Percentiles rank a stretch among this genome's conserved stretches.
Evolutionary conservation across 2,888 invertebrate genomes (phyloP).

Genomic region (Eupithecia exiguata): DNA sequence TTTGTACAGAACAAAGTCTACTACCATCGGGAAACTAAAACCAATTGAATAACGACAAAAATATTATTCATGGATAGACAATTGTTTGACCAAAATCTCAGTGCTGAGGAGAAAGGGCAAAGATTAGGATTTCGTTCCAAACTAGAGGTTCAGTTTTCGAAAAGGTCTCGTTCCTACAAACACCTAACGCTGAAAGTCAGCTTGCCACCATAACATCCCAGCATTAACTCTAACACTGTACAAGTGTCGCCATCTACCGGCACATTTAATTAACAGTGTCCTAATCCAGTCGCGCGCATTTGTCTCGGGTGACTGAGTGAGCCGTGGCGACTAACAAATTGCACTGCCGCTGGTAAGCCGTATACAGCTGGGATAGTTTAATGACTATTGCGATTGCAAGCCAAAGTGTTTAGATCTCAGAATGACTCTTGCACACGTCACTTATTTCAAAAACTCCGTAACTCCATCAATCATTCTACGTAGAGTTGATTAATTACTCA

Average conservation of each 20-base stretch:
- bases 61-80: no score
- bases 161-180: background rate
- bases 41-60: no score
- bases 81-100: no score
- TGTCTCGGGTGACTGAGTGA: conserved; percentile 34
- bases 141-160: background rate
- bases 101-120: background rate
- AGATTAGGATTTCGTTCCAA: background rate
- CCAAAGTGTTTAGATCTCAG: background rate
- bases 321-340: conserved; percentile 30
- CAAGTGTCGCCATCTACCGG: conserved; percentile 10
- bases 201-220: background rate
- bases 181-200: background rate
- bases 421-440: background rate
- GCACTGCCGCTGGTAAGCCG: conserved; percentile 2
- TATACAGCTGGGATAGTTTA: conserved; percentile 1
- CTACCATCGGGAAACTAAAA: no score
- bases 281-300: conserved; percentile 32
- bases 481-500: background rate
- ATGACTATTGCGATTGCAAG: background rate
- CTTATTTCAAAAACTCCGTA: background rate
- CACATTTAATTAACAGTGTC: conserved; percentile 28
- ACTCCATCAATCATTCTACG: background rate
- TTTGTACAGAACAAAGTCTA: background rate
- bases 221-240: background rate